Evolutionary conservation across 2,888 invertebrate genomes (phyloP).

Genomic region (Tryphoninae sp.): DNA sequence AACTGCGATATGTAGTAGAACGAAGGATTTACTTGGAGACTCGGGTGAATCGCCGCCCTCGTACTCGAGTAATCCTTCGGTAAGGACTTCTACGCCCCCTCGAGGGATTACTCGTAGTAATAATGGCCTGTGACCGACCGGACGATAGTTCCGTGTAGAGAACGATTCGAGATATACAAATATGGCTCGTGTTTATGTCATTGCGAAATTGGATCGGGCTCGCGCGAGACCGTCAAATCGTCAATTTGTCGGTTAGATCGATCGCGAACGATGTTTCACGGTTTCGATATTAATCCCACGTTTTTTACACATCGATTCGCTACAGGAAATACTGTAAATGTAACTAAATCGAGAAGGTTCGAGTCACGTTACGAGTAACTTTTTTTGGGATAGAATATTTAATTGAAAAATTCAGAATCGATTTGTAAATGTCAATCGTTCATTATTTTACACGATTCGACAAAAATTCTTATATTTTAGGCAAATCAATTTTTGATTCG

Average conservation of each 20-base stretch:
- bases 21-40: constrained; percentile 39
- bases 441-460: too few relatives aligned
- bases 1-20: not conserved
- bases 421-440: too few relatives aligned
- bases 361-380: too few relatives aligned
- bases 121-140: not conserved
- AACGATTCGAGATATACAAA: constrained; percentile 14
- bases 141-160: too few relatives aligned
- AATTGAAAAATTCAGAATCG: too few relatives aligned
- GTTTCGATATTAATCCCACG: not conserved
- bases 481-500: too few relatives aligned
- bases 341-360: not conserved
- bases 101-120: constrained; percentile 43
- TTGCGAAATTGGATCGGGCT: constrained; percentile 38
- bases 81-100: constrained; percentile 45
- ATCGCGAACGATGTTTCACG: constrained; percentile 29
- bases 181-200: constrained; percentile 26
- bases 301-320: not conserved
- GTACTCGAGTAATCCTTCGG: constrained; percentile 55
- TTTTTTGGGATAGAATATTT: too few relatives aligned
- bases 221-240: constrained; percentile 41
- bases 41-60: constrained; percentile 46
- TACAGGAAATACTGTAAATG: not conserved
- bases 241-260: constrained; percentile 44
- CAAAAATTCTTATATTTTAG: too few relatives aligned